These are phyloP conservation scores for Limonius californicus DNA, from an alignment of 1,140 invertebrate genomes.

Conservation along the genomic window DNA sequence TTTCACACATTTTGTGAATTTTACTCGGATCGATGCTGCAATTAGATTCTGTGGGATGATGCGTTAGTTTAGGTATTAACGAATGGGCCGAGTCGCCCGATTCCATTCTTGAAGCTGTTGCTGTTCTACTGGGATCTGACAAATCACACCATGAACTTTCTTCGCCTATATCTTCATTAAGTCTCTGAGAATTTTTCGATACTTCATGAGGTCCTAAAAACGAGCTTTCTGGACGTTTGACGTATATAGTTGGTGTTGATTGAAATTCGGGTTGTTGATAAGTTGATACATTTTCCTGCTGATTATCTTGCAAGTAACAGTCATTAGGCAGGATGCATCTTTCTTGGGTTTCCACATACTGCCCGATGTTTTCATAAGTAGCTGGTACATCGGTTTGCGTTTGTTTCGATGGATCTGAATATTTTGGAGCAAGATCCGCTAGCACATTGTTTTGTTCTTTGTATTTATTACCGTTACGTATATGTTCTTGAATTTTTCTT, in stretches of 20 bases:
- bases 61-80: background rate
- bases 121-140: background rate
- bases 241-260: background rate
- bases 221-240: background rate
- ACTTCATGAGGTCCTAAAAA: background rate
- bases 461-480: no score
- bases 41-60: background rate
- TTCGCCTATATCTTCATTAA: background rate
- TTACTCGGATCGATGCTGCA: no score
- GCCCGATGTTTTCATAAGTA: background rate
- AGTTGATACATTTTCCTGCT: background rate
- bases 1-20: background rate
- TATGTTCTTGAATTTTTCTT: no score
- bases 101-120: background rate
- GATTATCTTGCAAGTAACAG: background rate
- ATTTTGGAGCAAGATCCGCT: no score
- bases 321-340: no score
- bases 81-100: background rate
- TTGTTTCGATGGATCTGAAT: no score
- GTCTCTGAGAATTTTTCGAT: background rate
- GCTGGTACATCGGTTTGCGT: no score
- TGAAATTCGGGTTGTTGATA: background rate
- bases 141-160: background rate
- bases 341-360: no score
- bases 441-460: no score